Evolutionary conservation across 2,113 vertebrate species (phyloP), one percentile per base, ranked within the genome.

Genomic region (Oplegnathus fasciatus): DNA sequence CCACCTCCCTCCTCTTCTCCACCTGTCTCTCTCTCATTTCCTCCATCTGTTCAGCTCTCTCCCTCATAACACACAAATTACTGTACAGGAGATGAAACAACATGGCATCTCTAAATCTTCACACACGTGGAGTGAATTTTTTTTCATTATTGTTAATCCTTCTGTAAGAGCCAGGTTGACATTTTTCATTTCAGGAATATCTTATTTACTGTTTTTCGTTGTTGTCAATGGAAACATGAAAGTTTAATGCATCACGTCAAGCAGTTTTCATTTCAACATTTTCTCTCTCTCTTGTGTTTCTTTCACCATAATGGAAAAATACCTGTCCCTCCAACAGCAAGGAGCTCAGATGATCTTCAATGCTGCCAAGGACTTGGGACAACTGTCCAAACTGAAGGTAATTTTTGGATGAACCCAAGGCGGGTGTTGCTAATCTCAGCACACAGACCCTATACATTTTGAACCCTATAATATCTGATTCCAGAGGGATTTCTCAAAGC

Each of bases 321-420:
- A 0, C 87, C 32, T 88, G 20, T 82, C 76, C 68, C 70, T 60
- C 81, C 61, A 62, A 93, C 94, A 96, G 84, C 95, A 99, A 96
- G 98, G 98, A 77, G 97, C 98, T 67, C 98, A 99, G 94, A 99
- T 99, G 97, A 98, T 99, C 90, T 99, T 99, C 94, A 99, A 95
- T 46, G 97, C 98, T 87, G 98, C 98, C 91, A 99, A 99, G 95
- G 98, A 99, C 91, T 95, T 99, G 82, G 98, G 98, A 91, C 98
- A 99, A 54, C 93, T 99, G 88, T 98, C 98, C 85, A 99, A 98
- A 95, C 96, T 99, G 86, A 99, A 99, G 98, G 98, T 99, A 97
- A 94, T 71, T 80, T 57, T 71, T 44, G 11, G 10, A 75, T 69
- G 5, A 58, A 46, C 15, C 30, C 18, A 10, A 40, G 14, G 5